phyloP scores from a whole-genome alignment of 2,113 vertebrate genomes.

The Chlamydotis undulata region DNA sequence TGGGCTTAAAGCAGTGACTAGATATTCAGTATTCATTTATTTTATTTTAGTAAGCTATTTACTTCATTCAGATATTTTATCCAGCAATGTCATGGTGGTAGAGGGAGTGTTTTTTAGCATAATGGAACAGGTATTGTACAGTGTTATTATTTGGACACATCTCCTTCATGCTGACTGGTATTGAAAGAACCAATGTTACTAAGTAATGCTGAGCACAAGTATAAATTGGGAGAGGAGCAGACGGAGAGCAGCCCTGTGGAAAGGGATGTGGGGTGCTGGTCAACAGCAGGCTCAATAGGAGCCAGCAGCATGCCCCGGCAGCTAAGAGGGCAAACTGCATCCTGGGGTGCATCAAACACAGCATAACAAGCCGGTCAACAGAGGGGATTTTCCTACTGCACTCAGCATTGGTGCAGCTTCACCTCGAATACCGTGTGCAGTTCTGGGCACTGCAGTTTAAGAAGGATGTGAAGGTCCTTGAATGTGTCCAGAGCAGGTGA shows the following conservation, averaged over 20 bases:
- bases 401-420: fast-evolving
- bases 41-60: neutral
- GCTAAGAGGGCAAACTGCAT: neutral
- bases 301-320: neutral
- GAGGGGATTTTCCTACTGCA: neutral
- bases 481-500: neutral
- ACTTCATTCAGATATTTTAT: neutral
- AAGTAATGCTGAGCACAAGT: neutral
- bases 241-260: neutral
- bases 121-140: neutral
- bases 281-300: neutral
- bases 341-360: too few relatives aligned
- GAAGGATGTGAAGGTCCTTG: neutral
- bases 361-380: fast-evolving
- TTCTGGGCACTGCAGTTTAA: neutral
- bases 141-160: neutral
- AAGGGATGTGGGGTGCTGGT: neutral
- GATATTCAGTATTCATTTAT: neutral
- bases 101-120: neutral
- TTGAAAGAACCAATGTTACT: neutral
- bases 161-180: neutral
- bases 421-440: neutral
- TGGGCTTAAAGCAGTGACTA: neutral
- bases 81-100: neutral
- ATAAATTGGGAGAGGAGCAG: neutral